A percentile compares a stretch with the other conserved stretches of the same genome.
Conservation (phyloP, 2,113 vertebrate species). For the Phrynocephalus versicolor region DNA sequence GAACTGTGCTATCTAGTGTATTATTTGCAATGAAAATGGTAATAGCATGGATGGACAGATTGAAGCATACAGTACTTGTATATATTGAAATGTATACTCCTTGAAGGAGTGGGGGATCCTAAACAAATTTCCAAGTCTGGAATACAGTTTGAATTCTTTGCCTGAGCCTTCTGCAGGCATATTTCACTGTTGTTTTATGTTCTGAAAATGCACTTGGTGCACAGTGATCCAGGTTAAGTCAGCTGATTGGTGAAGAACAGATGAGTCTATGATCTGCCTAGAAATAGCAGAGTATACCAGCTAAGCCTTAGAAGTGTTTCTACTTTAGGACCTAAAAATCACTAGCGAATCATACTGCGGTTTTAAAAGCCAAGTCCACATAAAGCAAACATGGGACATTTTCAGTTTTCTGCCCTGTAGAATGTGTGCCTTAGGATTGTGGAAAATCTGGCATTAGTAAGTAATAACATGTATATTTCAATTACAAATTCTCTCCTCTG, state of each 20-base stretch:
- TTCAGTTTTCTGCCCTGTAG: slow-evolving; percentile 9
- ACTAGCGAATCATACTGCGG: neutral
- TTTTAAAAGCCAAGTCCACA: slow-evolving; percentile 16
- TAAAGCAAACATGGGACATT: neutral
- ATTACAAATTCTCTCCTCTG: neutral
- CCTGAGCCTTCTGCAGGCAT: neutral
- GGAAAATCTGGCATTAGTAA: slow-evolving; percentile 33
- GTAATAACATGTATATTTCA: slow-evolving; percentile 25
- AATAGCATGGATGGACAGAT: neutral
- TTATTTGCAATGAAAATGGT: neutral
- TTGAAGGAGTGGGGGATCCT: slow-evolving; percentile 35
- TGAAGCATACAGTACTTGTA: slow-evolving; percentile 9
- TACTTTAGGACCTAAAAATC: neutral
- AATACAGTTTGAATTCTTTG: slow-evolving; percentile 8
- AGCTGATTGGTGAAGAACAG: neutral
- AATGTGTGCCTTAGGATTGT: slow-evolving; percentile 36
- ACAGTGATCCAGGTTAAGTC: neutral
- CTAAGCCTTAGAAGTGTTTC: neutral
- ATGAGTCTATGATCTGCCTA: neutral
- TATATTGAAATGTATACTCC: slow-evolving; percentile 3
- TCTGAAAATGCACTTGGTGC: neutral
- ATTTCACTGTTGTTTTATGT: neutral
- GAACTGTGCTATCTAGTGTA: neutral
- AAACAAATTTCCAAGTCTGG: neutral
- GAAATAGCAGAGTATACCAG: neutral